Conservation (phyloP, 1,140 invertebrate genomes). For the Limonius californicus region DNA sequence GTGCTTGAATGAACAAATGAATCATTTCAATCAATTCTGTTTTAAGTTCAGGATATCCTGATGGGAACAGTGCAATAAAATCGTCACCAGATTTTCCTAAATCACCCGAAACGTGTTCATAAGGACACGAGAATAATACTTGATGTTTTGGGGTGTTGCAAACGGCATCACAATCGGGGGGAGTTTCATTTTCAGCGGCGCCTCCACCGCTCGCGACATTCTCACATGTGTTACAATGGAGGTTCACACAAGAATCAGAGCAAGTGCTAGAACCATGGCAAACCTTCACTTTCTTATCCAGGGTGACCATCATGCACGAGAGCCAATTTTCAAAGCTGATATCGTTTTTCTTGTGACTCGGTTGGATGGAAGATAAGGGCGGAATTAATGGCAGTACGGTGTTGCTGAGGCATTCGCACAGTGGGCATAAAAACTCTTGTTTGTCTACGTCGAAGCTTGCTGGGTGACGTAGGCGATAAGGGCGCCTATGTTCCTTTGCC, state of each 20-base stretch:
- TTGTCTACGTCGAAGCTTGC: slow-evolving; percentile 86
- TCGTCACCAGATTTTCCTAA: slow-evolving; percentile 40
- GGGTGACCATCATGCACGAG: slow-evolving; percentile 55
- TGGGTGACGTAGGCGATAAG: slow-evolving; percentile 76
- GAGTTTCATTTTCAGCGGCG: slow-evolving; percentile 39
- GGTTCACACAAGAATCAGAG: slow-evolving; percentile 49
- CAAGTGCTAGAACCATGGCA: slow-evolving; percentile 44
- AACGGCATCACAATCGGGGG: slow-evolving; percentile 43
- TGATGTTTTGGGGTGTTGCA: slow-evolving; percentile 39
- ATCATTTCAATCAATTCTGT: slow-evolving; percentile 61
- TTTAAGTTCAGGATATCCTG: slow-evolving; percentile 48
- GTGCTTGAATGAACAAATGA: slow-evolving; percentile 56
- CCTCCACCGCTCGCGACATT: slow-evolving; percentile 43
- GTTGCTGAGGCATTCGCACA: slow-evolving; percentile 95
- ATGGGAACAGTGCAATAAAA: slow-evolving; percentile 48
- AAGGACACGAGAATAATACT: slow-evolving; percentile 47
- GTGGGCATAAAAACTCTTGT: slow-evolving; percentile 93
- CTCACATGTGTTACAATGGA: slow-evolving; percentile 49
- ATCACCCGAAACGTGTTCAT: slow-evolving; percentile 45
- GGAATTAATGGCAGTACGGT: slow-evolving; percentile 88
- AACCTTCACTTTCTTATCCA: slow-evolving; percentile 39
- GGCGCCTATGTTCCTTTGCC: slow-evolving; percentile 80
- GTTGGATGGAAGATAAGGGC: slow-evolving; percentile 53
- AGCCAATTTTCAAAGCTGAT: slow-evolving; percentile 66
- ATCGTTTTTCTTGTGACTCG: slow-evolving; percentile 33